These are phyloP conservation scores for Gymnocypris eckloni DNA, from an alignment of 2,797 vertebrate genomes.

Conservation along the genomic window DNA sequence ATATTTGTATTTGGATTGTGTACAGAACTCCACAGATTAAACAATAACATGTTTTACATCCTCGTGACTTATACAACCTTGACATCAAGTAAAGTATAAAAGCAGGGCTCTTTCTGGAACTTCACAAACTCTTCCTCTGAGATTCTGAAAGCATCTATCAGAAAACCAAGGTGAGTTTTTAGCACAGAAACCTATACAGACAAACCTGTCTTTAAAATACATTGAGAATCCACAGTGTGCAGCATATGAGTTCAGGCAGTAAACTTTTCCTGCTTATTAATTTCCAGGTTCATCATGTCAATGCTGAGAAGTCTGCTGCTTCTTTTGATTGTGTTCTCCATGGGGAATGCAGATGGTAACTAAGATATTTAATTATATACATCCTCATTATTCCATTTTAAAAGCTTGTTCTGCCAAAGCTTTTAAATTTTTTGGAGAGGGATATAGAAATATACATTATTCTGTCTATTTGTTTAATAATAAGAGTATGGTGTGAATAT, in stretches of 20 bases:
- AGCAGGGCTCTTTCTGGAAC: neutral
- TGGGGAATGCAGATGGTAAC: neutral
- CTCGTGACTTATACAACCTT: too few relatives aligned
- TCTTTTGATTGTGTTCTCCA: neutral
- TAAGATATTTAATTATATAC: neutral
- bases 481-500: too few relatives aligned
- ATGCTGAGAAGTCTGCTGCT: neutral
- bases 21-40: too few relatives aligned
- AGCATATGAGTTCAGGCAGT: neutral
- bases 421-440: neutral
- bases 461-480: neutral
- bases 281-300: neutral
- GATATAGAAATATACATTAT: neutral
- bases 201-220: neutral
- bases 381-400: neutral
- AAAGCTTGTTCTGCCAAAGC: neutral
- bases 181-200: neutral
- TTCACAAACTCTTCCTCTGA: neutral
- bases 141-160: neutral
- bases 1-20: too few relatives aligned
- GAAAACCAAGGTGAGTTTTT: neutral
- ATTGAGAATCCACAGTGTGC: neutral
- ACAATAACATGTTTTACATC: too few relatives aligned
- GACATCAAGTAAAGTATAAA: too few relatives aligned
- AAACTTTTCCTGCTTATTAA: neutral